Base-by-base conservation (phyloP, 2,797 vertebrate species). In the Cottoperca gobio region DNA sequence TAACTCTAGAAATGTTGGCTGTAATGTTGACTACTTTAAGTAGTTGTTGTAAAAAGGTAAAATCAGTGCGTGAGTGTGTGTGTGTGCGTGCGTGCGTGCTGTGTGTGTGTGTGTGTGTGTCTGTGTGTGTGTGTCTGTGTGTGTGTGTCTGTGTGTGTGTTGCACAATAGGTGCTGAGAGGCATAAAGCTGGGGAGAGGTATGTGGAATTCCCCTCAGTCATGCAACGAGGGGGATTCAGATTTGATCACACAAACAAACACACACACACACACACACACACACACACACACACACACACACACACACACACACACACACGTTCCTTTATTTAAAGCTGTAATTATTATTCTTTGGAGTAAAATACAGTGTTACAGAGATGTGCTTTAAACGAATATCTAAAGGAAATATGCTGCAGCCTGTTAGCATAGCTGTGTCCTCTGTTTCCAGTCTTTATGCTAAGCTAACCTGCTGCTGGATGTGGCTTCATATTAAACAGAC, bases 181-280 rank as follows among this genome's bases (percentile, higher is more conserved):
- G 82, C 79, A 86, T 84, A 79, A 87, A 90, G 77, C 76, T 81
- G 49, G n/a, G n/a, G 37, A 46, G 60, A 81, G 76, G 39, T 80
- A 67, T 74, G 68, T 83, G 91, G 90, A 93, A 91, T 85, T 91
- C 69, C 92, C 90, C 92, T 54, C 23, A 40, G 67, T 65, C 40
- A 49, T 66, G 13, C 61, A 70, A 62, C 45, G 50, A 86, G 72
- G 42, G 72, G 70, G 42, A 82, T 89, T 72, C 81, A 87, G 75
- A 86, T 85, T 78, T 76, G 64, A 58, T 78, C 59, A 59, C 23
- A 49, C 53, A 83, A 71, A 76, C 39, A 87, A 54, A 72, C 71
- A 65, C 16, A 66, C 54, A 72, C 71, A 65, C 6, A 59, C 23
- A 49, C 53, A 83, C 71, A 76, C 39, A 87, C 54, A 72, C 71